Conservation (phyloP, 2,113 vertebrate genomes). For the Scomber colias region DNA sequence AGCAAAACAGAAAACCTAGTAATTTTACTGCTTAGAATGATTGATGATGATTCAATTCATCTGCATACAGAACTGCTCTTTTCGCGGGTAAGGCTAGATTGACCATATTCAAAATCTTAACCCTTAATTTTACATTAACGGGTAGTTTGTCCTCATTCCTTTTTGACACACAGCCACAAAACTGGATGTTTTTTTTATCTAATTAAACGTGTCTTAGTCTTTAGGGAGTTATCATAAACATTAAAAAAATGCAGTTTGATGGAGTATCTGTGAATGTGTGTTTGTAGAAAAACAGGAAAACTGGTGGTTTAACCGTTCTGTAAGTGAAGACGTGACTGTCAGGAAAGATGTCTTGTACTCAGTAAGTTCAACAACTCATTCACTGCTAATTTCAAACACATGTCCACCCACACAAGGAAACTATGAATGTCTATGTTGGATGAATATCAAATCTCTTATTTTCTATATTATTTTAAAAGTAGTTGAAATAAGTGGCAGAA, state of each 20-base stretch:
- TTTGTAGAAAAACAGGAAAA: neutral
- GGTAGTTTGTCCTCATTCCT: conserved; percentile 48
- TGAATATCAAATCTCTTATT: conserved; percentile 1
- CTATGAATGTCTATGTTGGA: neutral
- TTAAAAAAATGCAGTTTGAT: neutral
- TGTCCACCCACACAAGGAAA: neutral
- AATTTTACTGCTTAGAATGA: conserved; percentile 1
- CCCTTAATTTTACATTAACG: conserved; percentile 31
- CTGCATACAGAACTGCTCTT: neutral
- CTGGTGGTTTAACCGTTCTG: neutral
- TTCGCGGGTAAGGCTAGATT: conserved; percentile 1
- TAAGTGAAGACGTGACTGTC: conserved; percentile 14
- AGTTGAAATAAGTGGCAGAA: neutral
- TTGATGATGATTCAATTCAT: conserved; percentile 31
- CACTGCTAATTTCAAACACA: conserved; percentile 12
- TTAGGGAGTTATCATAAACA: conserved; percentile 21
- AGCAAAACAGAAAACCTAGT: neutral
- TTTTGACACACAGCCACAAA: conserved; percentile 49
- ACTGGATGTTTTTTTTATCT: neutral
- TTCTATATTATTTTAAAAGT: too few species aligned
- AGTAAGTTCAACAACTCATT: conserved; percentile 23
- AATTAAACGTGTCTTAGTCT: neutral
- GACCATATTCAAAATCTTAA: conserved; percentile 47
- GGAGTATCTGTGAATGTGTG: neutral
- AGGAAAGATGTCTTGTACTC: conserved; percentile 15